Base-by-base conservation (phyloP, 2,113 vertebrate species). In the Saimiri boliviensis region DNA sequence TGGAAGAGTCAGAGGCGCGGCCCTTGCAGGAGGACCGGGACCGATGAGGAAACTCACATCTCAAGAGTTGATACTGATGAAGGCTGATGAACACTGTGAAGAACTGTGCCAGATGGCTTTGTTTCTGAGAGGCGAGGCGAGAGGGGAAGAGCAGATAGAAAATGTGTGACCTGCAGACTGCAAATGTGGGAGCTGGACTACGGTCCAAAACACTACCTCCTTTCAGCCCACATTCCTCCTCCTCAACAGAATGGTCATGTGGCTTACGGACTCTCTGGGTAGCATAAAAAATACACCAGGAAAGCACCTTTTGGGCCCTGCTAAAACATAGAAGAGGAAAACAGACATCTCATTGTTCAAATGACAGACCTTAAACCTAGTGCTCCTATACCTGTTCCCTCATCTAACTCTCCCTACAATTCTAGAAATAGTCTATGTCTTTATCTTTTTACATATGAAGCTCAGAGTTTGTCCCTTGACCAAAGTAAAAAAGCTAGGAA, bases 401-500 rank as follows among this genome's bases (percentile, higher is more conserved):
- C 68, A 42, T 42, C 66, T 32, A 74, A 0, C 42, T 84, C 68
- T 74, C 42, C 47, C 54, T 60, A 16, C 16, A 40, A 11, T 14
- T 37, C 40, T 21, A 54, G 45, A 32, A 80, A 77, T 27, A 12
- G 5, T 76, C 81, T 56, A 0, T 27, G 23, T 60, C 8, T 37
- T 94, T 76, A 49, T 8, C 27, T 52, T 73, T 88, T 63, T 16
- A 80, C 30, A 30, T 6, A 7, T 70, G 35, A 94, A 49, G 8
- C 21, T 93, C 49, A 32, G 90, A 94, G 40, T 71, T 27, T 76
- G 32, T 58, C n/a, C 10, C 11, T 76, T 92, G 74, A 80, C 20
- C 42, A 81, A 97, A 90, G 63, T 87, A 6, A 58, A 94, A 96
- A 86, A 60, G 10, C 8, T 45, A 63, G 37, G 21, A 95, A 93